phyloP scores from a whole-genome alignment of 2,113 vertebrate genomes.

The Odontesthes bonariensis region DNA sequence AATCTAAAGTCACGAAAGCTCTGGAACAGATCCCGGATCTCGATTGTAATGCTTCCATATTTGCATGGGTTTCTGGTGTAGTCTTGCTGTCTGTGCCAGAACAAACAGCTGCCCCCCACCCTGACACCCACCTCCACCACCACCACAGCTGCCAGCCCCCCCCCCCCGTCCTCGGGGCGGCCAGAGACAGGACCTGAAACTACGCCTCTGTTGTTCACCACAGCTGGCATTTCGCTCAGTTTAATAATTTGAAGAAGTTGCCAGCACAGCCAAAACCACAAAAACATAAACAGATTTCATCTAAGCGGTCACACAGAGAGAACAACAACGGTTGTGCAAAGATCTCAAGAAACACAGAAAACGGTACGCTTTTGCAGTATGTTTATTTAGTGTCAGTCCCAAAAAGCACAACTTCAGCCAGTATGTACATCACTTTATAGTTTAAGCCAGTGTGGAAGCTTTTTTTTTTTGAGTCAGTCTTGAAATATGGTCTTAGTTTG shows the following conservation, averaged over 20 bases:
- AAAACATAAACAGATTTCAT: conserved; percentile 25
- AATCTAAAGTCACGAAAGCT: background rate
- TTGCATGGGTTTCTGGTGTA: conserved; percentile 1
- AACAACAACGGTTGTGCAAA: conserved; percentile 7
- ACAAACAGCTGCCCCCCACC: conserved; percentile 11
- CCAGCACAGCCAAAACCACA: conserved; percentile 12
- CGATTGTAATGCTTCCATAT: background rate
- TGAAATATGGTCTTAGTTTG: background rate
- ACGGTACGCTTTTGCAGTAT: background rate
- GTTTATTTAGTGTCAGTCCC: conserved; percentile 47
- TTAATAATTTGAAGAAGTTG: conserved; percentile 21
- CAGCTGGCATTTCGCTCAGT: conserved; percentile 38
- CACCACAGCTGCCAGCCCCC: conserved; percentile 47
- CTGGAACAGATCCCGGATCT: background rate
- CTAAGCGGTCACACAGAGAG: background rate
- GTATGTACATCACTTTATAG: conserved; percentile 21
- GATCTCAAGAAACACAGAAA: background rate
- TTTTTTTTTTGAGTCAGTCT: conserved; percentile 5
- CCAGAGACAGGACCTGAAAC: conserved; percentile 55
- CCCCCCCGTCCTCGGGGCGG: conserved; percentile 36
- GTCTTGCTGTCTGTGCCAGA: conserved; percentile 4
- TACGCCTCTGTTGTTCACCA: conserved; percentile 49
- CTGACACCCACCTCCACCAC: background rate
- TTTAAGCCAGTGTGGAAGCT: background rate
- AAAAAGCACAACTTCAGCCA: background rate